Percentiles rank a stretch among this genome's conserved stretches.
Conservation (phyloP, 2,113 vertebrate species). For the Pipa parva region DNA sequence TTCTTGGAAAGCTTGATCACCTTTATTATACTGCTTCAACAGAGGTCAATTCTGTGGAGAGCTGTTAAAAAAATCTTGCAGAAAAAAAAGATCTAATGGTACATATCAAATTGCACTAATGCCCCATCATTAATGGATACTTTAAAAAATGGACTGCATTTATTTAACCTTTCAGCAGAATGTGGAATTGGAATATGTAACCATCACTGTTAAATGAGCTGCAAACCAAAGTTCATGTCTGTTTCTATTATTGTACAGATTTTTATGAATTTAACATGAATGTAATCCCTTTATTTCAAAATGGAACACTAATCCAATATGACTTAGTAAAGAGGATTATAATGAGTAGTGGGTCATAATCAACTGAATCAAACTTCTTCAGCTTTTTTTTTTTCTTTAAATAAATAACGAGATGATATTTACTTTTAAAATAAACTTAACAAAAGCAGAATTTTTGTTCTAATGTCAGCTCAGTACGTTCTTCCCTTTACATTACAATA, state of each 20-base stretch:
- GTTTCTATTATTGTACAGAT: constrained; percentile 12
- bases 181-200: constrained; percentile 5
- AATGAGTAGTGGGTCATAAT: constrained; percentile 1
- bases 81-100: background rate
- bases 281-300: background rate
- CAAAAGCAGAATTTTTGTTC: too few species aligned
- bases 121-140: background rate
- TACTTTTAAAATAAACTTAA: too few species aligned
- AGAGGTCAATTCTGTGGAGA: constrained; percentile 1
- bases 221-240: constrained; percentile 3
- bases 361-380: constrained; percentile 9
- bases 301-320: constrained; percentile 16
- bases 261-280: constrained; percentile 6
- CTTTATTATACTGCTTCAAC: background rate
- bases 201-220: constrained; percentile 4
- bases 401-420: too few species aligned
- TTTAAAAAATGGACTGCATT: background rate
- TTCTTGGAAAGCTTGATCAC: background rate
- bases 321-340: background rate
- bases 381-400: too few species aligned
- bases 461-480: too few species aligned
- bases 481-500: too few species aligned
- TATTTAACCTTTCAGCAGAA: constrained; percentile 9
- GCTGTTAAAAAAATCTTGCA: background rate
- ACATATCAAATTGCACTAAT: background rate